phyloP scores from a whole-genome alignment of 2,888 invertebrate genomes.

The Aleiodes testaceus region DNA sequence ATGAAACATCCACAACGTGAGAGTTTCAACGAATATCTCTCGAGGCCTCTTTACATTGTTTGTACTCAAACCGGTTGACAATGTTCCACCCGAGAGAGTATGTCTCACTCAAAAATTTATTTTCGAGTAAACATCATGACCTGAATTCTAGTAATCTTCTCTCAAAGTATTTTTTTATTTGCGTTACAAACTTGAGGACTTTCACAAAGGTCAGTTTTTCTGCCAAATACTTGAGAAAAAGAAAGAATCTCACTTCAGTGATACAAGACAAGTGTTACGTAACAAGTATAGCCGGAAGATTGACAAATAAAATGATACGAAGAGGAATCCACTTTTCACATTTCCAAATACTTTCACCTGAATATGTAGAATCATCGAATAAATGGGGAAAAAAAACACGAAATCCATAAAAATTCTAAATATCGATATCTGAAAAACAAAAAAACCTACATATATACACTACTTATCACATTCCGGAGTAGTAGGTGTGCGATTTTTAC shows the following conservation, averaged over 20 bases:
- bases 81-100: conserved; percentile 15
- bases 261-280: not conserved
- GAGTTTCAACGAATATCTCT: conserved; percentile 10
- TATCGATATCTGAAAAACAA: too few species aligned
- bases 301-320: not conserved
- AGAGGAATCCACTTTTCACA: conserved; percentile 17
- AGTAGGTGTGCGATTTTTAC: conserved; percentile 35
- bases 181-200: not conserved
- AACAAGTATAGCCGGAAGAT: not conserved
- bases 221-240: not conserved
- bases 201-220: conserved; percentile 12
- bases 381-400: not conserved
- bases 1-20: conserved; percentile 9
- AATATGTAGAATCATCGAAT: not conserved
- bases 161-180: not conserved
- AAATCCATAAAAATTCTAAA: not conserved
- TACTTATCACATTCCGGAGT: conserved; percentile 14
- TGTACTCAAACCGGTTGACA: conserved; percentile 26
- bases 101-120: conserved; percentile 16
- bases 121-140: conserved; percentile 19
- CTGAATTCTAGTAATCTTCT: not conserved
- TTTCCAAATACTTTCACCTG: conserved; percentile 20
- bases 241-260: not conserved
- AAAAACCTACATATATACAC: not conserved
- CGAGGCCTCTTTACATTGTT: conserved; percentile 13